Evolutionary conservation across 2,888 invertebrate genomes (phyloP).

Genomic region (Campopleginae sp.): DNA sequence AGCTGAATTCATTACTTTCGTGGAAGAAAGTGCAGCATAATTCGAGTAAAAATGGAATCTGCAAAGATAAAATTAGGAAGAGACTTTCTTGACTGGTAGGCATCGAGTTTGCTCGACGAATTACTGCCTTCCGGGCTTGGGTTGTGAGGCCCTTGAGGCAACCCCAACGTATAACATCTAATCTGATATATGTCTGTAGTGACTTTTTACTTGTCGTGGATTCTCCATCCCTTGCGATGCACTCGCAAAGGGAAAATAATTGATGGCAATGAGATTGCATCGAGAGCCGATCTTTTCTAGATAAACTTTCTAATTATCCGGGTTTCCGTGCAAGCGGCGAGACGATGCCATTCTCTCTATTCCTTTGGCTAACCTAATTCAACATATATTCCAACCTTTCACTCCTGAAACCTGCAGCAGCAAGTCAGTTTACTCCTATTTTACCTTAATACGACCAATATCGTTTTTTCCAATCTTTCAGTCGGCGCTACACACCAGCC

Average conservation of each 20-base stretch:
- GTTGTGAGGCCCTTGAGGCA: constrained; percentile 39
- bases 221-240: constrained; percentile 42
- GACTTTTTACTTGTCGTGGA: constrained; percentile 52
- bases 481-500: background rate
- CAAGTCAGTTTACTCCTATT: constrained; percentile 6
- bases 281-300: constrained; percentile 71
- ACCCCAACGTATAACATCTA: constrained; percentile 55
- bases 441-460: constrained; percentile 19
- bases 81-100: constrained; percentile 41
- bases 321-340: constrained; percentile 53
- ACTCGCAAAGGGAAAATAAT: constrained; percentile 71
- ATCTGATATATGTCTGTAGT: constrained; percentile 56
- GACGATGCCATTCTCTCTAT: constrained; percentile 34
- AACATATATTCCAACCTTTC: constrained; percentile 35
- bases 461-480: constrained; percentile 36
- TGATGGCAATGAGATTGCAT: constrained; percentile 75
- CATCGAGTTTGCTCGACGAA: constrained; percentile 56
- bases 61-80: constrained; percentile 21
- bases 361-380: constrained; percentile 20
- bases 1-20: background rate
- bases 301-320: constrained; percentile 78
- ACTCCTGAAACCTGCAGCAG: background rate
- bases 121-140: constrained; percentile 37
- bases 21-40: background rate
- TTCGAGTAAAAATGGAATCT: constrained; percentile 6